phyloP scores from a whole-genome alignment of 2,888 invertebrate species.

The Euzophera pinguis region DNA sequence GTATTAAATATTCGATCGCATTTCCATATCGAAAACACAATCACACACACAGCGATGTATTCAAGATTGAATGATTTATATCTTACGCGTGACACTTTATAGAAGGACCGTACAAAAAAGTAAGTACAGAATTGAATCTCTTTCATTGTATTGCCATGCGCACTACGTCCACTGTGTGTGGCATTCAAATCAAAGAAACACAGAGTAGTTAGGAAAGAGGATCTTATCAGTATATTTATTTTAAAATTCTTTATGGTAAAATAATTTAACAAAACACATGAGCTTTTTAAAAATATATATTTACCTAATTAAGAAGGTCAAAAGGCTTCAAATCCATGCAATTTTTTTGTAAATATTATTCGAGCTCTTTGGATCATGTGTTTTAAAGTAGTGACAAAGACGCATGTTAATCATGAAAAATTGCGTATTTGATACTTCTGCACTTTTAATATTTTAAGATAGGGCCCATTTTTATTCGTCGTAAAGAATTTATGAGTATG shows the following conservation, averaged over 20 bases:
- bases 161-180: too few relatives aligned
- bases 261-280: too few relatives aligned
- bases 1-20: conserved; percentile 6
- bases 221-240: too few relatives aligned
- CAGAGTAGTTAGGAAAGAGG: too few relatives aligned
- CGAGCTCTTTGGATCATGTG: too few relatives aligned
- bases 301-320: too few relatives aligned
- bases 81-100: conserved; percentile 37
- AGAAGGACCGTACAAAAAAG: conserved; percentile 18
- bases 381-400: neutral
- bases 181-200: too few relatives aligned
- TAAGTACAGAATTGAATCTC: neutral
- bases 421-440: neutral
- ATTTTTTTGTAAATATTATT: too few relatives aligned
- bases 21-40: conserved; percentile 11
- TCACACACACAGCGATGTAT: conserved; percentile 18
- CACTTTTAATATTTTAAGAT: neutral
- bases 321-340: too few relatives aligned
- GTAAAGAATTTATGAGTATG: conserved; percentile 65
- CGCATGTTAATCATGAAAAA: neutral
- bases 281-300: too few relatives aligned
- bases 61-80: conserved; percentile 68
- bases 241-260: too few relatives aligned
- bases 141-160: neutral
- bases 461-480: conserved; percentile 66